Conservation (phyloP, 2,888 invertebrate genomes). For the Caprella mutica region DNA sequence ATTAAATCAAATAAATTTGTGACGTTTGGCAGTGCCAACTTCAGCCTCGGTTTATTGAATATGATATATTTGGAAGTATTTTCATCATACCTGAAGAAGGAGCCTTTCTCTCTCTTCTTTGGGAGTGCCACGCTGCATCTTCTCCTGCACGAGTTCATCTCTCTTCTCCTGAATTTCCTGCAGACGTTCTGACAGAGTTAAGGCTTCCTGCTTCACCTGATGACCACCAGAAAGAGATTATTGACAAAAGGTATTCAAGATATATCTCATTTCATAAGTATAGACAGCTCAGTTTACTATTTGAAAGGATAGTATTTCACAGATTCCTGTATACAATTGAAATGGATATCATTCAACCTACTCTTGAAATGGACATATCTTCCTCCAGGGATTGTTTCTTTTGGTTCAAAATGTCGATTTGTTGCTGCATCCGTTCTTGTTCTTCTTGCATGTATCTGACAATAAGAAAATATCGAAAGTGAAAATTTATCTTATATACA, state of each 20-base stretch:
- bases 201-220: slow-evolving; percentile 50
- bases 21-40: too few relatives aligned
- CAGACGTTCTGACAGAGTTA: slow-evolving; percentile 50
- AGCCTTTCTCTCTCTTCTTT: slow-evolving; percentile 66
- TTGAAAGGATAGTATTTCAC: too few relatives aligned
- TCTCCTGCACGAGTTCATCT: slow-evolving; percentile 56
- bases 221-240: too few relatives aligned
- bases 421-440: slow-evolving; percentile 49
- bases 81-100: slow-evolving; percentile 47
- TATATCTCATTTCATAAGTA: too few relatives aligned
- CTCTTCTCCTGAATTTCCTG: slow-evolving; percentile 51
- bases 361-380: slow-evolving; percentile 53
- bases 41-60: too few relatives aligned
- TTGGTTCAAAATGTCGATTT: slow-evolving; percentile 52
- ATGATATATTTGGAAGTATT: neutral
- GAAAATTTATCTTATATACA: too few relatives aligned
- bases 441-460: slow-evolving; percentile 46
- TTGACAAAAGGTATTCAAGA: too few relatives aligned
- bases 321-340: neutral
- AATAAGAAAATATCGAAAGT: too few relatives aligned
- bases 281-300: too few relatives aligned
- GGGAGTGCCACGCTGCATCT: slow-evolving; percentile 56
- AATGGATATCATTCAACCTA: slow-evolving; percentile 35
- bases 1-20: neutral
- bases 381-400: slow-evolving; percentile 57